Percentiles rank a stretch among this genome's conserved stretches.
phyloP scores from a whole-genome alignment of 2,113 vertebrate species.

The Monarcha castaneiventris region DNA sequence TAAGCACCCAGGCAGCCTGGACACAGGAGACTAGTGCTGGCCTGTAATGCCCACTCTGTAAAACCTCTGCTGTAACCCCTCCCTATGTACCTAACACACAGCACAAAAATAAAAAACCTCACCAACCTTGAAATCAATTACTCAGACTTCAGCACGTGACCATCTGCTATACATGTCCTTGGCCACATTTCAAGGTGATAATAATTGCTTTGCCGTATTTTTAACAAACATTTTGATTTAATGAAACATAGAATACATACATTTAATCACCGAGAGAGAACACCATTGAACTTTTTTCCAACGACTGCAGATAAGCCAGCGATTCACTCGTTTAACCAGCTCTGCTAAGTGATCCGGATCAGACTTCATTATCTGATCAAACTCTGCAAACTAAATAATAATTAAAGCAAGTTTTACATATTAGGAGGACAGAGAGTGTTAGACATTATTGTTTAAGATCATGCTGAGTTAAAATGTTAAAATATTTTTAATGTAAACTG shows the following conservation, averaged over 20 bases:
- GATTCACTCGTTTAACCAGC: slow-evolving; percentile 91
- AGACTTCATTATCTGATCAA: slow-evolving; percentile 99
- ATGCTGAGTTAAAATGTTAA: not conserved
- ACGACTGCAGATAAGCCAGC: slow-evolving; percentile 95
- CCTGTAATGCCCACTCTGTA: not conserved
- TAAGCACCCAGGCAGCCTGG: not conserved
- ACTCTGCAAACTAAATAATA: slow-evolving; percentile 90
- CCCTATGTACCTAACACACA: not conserved
- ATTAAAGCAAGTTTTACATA: not conserved
- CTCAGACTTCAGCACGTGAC: not conserved
- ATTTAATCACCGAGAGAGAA: slow-evolving; percentile 90
- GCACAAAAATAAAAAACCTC: not conserved
- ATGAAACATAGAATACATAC: slow-evolving; percentile 74
- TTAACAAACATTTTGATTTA: not conserved
- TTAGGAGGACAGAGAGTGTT: not conserved
- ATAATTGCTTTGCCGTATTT: not conserved
- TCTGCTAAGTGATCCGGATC: slow-evolving; percentile 96
- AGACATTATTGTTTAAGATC: not conserved
- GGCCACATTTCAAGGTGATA: not conserved
- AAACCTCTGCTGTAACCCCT: not conserved
- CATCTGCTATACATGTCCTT: not conserved
- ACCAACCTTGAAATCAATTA: not conserved
- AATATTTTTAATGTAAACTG: not conserved
- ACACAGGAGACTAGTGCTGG: rapidly evolving
- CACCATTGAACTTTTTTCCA: slow-evolving; percentile 99